Evolutionary conservation across 2,797 vertebrate genomes (phyloP).

Genomic region (Etheostoma nigrum): DNA sequence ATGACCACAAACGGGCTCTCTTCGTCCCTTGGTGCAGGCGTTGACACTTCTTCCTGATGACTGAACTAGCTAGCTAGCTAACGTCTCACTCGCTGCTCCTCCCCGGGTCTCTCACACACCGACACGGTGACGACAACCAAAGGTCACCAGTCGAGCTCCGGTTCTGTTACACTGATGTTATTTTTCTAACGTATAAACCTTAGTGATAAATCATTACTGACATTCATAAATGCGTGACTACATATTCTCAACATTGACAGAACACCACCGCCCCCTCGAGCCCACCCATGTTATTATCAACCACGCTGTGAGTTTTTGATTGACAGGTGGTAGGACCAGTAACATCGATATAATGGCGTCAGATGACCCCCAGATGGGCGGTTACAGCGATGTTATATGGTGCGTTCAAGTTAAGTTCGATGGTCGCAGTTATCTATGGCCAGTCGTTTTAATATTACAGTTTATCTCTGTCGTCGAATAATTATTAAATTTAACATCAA

Average conservation of each 20-base stretch:
- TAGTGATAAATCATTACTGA: constrained; percentile 19
- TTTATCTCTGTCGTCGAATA: too few relatives aligned
- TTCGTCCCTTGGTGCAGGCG: constrained; percentile 26
- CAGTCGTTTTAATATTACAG: too few relatives aligned
- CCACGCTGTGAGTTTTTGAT: constrained; percentile 59
- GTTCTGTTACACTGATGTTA: neutral
- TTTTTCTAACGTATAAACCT: constrained; percentile 32
- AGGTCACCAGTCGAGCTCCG: constrained; percentile 39
- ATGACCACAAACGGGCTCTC: constrained; percentile 63
- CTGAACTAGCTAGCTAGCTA: constrained; percentile 38
- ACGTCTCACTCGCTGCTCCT: constrained; percentile 18
- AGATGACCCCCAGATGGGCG: constrained; percentile 22
- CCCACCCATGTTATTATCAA: constrained; percentile 62
- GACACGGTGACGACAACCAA: constrained; percentile 9
- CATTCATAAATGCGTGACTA: neutral
- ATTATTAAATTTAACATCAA: too few relatives aligned
- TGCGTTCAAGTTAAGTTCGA: rapidly evolving
- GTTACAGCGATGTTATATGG: rapidly evolving
- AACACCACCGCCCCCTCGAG: constrained; percentile 63
- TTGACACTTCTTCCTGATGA: constrained; percentile 52
- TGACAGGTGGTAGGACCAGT: constrained; percentile 52
- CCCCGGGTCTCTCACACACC: constrained; percentile 5
- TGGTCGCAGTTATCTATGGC: neutral
- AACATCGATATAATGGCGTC: neutral
- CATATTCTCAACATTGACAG: constrained; percentile 23